These are phyloP conservation scores for Apoda limacodes DNA, from an alignment of 2,888 invertebrate genomes.

Conservation along the genomic window DNA sequence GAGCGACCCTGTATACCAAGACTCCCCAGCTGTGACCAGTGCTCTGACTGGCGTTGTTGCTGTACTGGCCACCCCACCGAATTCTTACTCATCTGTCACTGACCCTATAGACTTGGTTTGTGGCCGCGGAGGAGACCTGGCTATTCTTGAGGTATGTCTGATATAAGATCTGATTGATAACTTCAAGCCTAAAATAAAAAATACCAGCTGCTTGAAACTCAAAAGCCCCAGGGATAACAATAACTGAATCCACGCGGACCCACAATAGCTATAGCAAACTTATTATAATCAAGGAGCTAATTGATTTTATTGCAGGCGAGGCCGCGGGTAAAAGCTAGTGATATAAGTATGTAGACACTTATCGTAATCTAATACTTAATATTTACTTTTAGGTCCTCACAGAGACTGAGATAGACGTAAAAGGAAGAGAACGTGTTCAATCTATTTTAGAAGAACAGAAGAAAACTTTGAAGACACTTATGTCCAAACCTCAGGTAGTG, in stretches of 20 bases:
- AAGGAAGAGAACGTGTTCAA: conserved; percentile 71
- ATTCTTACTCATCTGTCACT: conserved; percentile 82
- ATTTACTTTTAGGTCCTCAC: conserved; percentile 67
- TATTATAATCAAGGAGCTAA: no score
- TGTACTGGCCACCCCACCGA: conserved; percentile 78
- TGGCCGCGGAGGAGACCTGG: conserved; percentile 81
- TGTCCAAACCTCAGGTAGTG: conserved; percentile 81
- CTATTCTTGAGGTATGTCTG: conserved; percentile 74
- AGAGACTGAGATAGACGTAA: conserved; percentile 74
- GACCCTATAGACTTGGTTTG: conserved; percentile 87
- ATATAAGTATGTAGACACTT: no score
- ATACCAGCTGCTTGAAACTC: no score
- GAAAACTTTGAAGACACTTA: conserved; percentile 76
- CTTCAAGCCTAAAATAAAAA: not conserved
- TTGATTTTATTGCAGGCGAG: no score
- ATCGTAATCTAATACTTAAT: no score
- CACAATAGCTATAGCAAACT: no score
- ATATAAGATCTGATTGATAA: no score
- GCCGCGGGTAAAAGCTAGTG: no score
- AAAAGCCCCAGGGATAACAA: no score
- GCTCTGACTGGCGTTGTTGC: conserved; percentile 61
- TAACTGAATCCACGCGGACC: no score
- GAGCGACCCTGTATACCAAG: conserved; percentile 67
- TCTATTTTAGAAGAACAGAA: conserved; percentile 81
- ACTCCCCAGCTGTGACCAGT: conserved; percentile 49